Conservation (phyloP, 2,888 invertebrate species). For the Allacma fusca region DNA sequence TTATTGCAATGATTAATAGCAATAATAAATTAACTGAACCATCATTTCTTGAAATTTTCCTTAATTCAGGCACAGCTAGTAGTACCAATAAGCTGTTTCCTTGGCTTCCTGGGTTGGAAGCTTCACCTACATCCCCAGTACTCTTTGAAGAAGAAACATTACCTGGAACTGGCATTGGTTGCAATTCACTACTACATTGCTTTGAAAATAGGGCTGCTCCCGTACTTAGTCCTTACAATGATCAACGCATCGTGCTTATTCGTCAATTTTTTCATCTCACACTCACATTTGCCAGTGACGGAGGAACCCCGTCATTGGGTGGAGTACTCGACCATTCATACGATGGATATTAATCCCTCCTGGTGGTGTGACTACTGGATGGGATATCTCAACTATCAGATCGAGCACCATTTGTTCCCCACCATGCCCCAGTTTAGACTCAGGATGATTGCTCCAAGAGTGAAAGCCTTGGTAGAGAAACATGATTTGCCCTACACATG, state of each 20-base stretch:
- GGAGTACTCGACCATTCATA: constrained; percentile 48
- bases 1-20: too few species aligned
- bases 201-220: constrained; percentile 38
- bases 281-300: constrained; percentile 48
- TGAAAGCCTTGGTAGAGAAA: constrained; percentile 27
- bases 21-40: too few species aligned
- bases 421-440: constrained; percentile 46
- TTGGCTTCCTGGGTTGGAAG: too few species aligned
- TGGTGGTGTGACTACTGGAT: constrained; percentile 48
- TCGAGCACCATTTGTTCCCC: constrained; percentile 54
- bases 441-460: constrained; percentile 20
- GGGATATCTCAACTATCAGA: constrained; percentile 52
- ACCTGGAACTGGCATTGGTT: too few species aligned
- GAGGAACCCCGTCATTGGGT: constrained; percentile 51
- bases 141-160: too few species aligned
- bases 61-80: too few species aligned
- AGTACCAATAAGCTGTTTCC: too few species aligned
- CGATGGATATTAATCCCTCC: constrained; percentile 45
- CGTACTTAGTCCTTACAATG: constrained; percentile 35
- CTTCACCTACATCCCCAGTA: too few species aligned
- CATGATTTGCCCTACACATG: constrained; percentile 35
- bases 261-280: constrained; percentile 37
- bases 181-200: constrained; percentile 43
- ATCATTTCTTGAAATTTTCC: too few species aligned
- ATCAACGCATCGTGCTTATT: constrained; percentile 24